These are phyloP conservation scores for Andrena bucephala DNA, from an alignment of 2,888 invertebrate genomes.

Conservation along the genomic window DNA sequence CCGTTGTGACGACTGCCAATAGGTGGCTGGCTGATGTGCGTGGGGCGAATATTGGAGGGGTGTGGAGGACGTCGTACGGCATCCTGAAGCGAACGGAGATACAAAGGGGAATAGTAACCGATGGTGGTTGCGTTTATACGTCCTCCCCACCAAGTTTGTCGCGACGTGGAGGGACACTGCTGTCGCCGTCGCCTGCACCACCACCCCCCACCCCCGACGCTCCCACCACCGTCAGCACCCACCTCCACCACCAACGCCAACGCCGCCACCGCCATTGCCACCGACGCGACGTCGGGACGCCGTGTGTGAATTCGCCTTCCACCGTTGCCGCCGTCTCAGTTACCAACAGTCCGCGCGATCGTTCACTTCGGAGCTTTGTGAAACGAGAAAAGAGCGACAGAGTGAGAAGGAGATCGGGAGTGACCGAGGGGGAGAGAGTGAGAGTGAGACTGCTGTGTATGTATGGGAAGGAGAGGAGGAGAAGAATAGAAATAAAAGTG, in stretches of 20 bases:
- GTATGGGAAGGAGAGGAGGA: slow-evolving; percentile 18
- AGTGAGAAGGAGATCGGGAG: slow-evolving; percentile 32
- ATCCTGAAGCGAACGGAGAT: slow-evolving; percentile 52
- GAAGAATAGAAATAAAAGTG: slow-evolving; percentile 12
- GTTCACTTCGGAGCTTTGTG: slow-evolving; percentile 71
- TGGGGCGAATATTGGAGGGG: slow-evolving; percentile 32
- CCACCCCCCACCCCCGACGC: slow-evolving; percentile 36
- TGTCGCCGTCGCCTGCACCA: slow-evolving; percentile 39
- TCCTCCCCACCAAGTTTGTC: slow-evolving; percentile 46
- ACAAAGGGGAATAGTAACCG: slow-evolving; percentile 48
- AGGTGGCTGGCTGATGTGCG: slow-evolving; percentile 56
- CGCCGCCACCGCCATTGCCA: slow-evolving; percentile 65
- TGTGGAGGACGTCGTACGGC: slow-evolving; percentile 48
- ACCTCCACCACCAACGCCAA: slow-evolving; percentile 28
- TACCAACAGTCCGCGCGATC: slow-evolving; percentile 81
- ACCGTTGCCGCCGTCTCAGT: slow-evolving; percentile 73
- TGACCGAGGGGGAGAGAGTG: slow-evolving; percentile 21
- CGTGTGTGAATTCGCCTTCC: slow-evolving; percentile 69
- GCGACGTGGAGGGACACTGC: slow-evolving; percentile 57
- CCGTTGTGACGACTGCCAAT: slow-evolving; percentile 51
- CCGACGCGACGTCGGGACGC: slow-evolving; percentile 75
- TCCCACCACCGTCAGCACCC: slow-evolving; percentile 44
- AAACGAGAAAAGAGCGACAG: slow-evolving; percentile 45
- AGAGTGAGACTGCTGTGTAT: slow-evolving; percentile 33
- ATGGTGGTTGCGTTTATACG: slow-evolving; percentile 54